These are phyloP conservation scores for Lithobates pipiens DNA, from an alignment of 2,797 vertebrate genomes.

Conservation along the genomic window DNA sequence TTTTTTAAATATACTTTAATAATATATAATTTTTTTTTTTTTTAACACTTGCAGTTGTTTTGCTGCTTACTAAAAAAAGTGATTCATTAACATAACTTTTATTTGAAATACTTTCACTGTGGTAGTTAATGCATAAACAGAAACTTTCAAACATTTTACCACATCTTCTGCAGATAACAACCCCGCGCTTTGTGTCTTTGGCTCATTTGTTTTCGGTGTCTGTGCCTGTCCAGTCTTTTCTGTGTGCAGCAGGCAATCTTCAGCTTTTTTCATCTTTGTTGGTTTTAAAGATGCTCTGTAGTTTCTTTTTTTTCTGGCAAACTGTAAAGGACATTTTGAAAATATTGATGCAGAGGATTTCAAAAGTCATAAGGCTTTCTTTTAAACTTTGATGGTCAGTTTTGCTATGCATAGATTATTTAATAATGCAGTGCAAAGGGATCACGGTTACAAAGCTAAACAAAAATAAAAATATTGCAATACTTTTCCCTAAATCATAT, in stretches of 20 bases:
- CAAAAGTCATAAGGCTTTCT: background rate
- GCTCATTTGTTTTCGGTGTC: slow-evolving; percentile 31
- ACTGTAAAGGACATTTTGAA: slow-evolving; percentile 3
- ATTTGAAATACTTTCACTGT: slow-evolving; percentile 4
- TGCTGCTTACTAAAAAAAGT: slow-evolving; percentile 50
- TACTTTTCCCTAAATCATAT: background rate
- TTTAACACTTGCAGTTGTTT: slow-evolving; percentile 48
- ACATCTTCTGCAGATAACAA: slow-evolving; percentile 43
- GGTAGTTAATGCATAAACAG: slow-evolving; percentile 21
- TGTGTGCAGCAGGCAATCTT: slow-evolving; percentile 32
- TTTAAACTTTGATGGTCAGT: background rate
- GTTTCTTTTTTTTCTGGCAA: slow-evolving; percentile 36
- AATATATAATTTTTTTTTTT: slow-evolving; percentile 32
- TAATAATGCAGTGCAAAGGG: no score
- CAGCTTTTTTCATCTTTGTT: slow-evolving; percentile 4
- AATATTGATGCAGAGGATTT: background rate
- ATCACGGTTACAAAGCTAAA: no score
- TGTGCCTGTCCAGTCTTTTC: slow-evolving; percentile 41
- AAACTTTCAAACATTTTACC: slow-evolving; percentile 5
- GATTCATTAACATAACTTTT: slow-evolving; percentile 40
- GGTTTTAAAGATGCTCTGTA: slow-evolving; percentile 38
- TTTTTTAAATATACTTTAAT: slow-evolving; percentile 27
- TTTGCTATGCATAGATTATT: background rate
- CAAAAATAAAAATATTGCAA: background rate
- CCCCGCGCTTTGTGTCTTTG: slow-evolving; percentile 29